Base-by-base conservation (phyloP, 2,113 vertebrate species). In the Hyperoodon ampullatus region DNA sequence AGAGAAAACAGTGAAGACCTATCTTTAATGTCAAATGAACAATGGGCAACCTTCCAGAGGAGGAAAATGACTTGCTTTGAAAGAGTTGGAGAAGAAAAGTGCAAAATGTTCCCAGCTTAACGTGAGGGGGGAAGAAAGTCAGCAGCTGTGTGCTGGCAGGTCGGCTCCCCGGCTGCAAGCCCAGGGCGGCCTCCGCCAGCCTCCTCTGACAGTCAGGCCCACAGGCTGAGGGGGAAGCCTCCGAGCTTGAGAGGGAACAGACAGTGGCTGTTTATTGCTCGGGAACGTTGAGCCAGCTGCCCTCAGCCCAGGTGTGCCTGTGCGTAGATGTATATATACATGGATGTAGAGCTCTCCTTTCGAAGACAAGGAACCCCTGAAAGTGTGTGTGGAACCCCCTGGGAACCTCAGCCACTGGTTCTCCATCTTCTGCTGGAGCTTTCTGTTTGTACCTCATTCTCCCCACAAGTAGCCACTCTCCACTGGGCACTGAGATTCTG, bases 21-120 rank as follows among this genome's bases (percentile, higher is more conserved):
- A 95, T 98, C 98, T 98, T 98, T 97, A 98, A 96, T 15, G 53
- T 98, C 98, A 98, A 97, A 96, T n/a, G 98, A 98, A 98, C 98
- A 98, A 98, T 95, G 97, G 98, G 98, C 97, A 91, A 93, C 97
- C 95, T 98, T 98, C 98, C 98, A 97, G 93, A 70, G 84, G 92
- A 95, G 95, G 98, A 96, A 98, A 98, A 98, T 97, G 90, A 99
- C 95, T 96, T 98, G 96, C 94, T 98, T 98, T 98, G 98, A 98
- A 97, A 98, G 96, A 97, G 94, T 90, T 98, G 97, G 95, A 95
- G 96, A 98, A 96, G 96, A 97, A 93, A 98, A 98, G 98, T 98
- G 97, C 97, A 98, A 97, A 98, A 97, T 98, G 97, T 98, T 98
- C 98, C 74, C 98, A 97, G 97, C 90, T 97, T 96, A 95, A 94